phyloP scores from a whole-genome alignment of 2,888 invertebrate species.

The Tenodera sinensis region DNA sequence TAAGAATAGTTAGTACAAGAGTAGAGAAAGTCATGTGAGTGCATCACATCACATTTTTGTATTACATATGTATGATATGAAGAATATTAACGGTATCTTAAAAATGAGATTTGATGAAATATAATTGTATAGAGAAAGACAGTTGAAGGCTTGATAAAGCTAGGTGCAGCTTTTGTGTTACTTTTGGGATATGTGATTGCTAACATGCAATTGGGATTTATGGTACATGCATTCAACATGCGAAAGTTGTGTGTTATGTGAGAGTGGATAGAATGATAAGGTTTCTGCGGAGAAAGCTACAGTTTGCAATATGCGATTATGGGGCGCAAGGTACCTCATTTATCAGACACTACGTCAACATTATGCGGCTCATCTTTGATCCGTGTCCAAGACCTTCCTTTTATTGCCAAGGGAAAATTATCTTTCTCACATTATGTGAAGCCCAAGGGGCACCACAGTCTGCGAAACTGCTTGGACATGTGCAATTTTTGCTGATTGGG shows the following conservation, averaged over 20 bases:
- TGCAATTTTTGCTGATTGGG: not conserved
- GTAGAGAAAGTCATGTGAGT: no score
- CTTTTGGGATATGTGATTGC: no score
- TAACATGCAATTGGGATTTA: no score
- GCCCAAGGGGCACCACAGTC: not conserved
- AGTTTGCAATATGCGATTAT: not conserved
- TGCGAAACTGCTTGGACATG: not conserved
- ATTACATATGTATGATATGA: no score
- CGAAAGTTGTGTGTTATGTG: not conserved
- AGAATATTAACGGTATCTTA: no score
- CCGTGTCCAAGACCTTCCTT: not conserved
- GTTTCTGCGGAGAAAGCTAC: not conserved
- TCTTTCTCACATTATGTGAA: not conserved
- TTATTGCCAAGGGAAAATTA: not conserved
- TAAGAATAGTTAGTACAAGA: no score
- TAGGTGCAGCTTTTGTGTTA: no score
- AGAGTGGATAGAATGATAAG: not conserved
- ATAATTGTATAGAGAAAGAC: no score
- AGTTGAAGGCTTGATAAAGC: no score
- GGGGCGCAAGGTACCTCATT: not conserved
- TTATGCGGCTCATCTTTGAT: not conserved
- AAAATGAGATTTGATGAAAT: no score
- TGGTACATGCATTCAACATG: not conserved
- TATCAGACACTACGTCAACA: not conserved
- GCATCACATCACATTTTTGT: no score